phyloP scores from a whole-genome alignment of 2,113 vertebrate genomes.

The Psittacara wagleri region DNA sequence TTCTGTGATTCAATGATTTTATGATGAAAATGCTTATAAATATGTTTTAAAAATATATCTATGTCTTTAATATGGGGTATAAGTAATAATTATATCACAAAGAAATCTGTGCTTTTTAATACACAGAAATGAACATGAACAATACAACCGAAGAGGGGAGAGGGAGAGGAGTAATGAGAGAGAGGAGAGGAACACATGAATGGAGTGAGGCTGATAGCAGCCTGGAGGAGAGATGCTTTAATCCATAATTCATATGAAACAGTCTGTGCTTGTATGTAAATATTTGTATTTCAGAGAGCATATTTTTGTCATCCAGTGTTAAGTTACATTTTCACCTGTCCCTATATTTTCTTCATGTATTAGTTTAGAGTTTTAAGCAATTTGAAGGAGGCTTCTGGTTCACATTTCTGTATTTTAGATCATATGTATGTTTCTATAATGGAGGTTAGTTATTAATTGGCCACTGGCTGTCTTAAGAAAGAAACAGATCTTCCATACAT shows the following conservation, averaged over 20 bases:
- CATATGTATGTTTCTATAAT: background rate
- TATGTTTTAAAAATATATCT: background rate
- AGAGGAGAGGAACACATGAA: background rate
- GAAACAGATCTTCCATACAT: background rate
- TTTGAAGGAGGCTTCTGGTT: background rate
- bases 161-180: background rate
- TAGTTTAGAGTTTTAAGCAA: background rate
- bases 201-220: background rate
- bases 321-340: background rate
- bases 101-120: background rate
- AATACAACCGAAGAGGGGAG: fast-evolving
- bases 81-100: background rate
- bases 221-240: background rate
- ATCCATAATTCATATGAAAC: background rate
- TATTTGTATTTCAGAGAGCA: background rate
- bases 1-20: background rate
- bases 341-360: background rate
- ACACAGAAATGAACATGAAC: background rate
- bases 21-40: background rate
- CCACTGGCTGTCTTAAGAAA: background rate
- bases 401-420: background rate
- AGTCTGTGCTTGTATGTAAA: background rate
- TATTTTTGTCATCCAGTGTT: background rate
- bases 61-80: background rate
- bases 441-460: background rate